phyloP scores from a whole-genome alignment of 2,113 vertebrate genomes.

The Rissa tridactyla region DNA sequence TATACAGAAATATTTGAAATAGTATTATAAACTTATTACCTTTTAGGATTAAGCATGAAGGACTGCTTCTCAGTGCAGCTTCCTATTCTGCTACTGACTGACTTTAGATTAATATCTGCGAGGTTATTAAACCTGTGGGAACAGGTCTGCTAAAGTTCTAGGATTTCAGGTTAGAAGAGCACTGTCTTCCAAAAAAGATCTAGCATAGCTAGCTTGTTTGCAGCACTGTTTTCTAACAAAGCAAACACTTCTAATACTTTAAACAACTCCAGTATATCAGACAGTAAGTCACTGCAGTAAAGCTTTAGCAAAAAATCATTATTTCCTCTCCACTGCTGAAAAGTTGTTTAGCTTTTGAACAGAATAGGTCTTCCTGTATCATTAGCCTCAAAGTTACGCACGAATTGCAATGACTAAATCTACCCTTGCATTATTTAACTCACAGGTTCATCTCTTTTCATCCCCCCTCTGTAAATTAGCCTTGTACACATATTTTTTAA shows the following conservation, averaged over 20 bases:
- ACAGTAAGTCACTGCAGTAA: background rate
- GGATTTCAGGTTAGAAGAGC: background rate
- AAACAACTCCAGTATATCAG: background rate
- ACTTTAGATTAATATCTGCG: background rate
- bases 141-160: background rate
- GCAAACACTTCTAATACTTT: background rate
- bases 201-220: background rate
- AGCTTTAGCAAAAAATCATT: background rate
- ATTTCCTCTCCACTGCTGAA: background rate
- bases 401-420: background rate
- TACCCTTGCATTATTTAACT: background rate
- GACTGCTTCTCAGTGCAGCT: background rate
- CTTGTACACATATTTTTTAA: background rate
- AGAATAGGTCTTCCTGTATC: background rate
- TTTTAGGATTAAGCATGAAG: background rate
- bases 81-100: background rate
- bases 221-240: background rate
- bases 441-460: background rate
- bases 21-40: background rate
- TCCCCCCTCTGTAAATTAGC: background rate
- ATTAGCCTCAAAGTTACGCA: background rate
- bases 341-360: background rate
- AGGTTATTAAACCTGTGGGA: background rate
- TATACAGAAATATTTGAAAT: background rate
- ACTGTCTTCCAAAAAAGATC: background rate